These are phyloP conservation scores for Griposia aprilina DNA, from an alignment of 2,888 invertebrate genomes.

Conservation along the genomic window DNA sequence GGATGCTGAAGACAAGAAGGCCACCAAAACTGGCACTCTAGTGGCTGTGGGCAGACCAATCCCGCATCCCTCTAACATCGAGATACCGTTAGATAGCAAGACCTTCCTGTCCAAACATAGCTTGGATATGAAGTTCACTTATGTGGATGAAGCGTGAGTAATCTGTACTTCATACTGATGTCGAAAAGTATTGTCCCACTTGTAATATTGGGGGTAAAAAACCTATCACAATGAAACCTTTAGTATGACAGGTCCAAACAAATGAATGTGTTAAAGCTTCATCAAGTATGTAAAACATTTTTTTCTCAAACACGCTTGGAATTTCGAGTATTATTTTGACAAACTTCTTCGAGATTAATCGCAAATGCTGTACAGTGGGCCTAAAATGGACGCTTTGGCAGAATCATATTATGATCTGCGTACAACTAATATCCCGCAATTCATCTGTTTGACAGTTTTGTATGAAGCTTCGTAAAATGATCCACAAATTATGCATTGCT, in stretches of 20 bases:
- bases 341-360: too few relatives aligned
- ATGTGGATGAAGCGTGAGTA: slow-evolving; percentile 97
- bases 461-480: too few relatives aligned
- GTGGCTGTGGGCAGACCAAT: slow-evolving; percentile 95
- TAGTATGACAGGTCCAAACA: slow-evolving; percentile 1
- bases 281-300: neutral
- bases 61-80: slow-evolving; percentile 97
- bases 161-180: neutral
- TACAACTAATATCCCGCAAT: too few relatives aligned
- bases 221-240: neutral
- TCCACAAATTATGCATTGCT: too few relatives aligned
- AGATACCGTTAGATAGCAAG: slow-evolving; percentile 96
- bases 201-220: neutral
- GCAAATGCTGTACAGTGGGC: too few relatives aligned
- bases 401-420: too few relatives aligned
- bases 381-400: too few relatives aligned
- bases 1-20: slow-evolving; percentile 74
- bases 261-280: neutral
- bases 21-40: slow-evolving; percentile 87
- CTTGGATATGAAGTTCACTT: slow-evolving; percentile 98
- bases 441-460: too few relatives aligned
- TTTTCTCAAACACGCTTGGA: too few relatives aligned
- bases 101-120: slow-evolving; percentile 98
- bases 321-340: too few relatives aligned
- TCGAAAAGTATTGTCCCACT: neutral